Conservation (phyloP, 2,888 invertebrate species). For the Amiota minor region DNA sequence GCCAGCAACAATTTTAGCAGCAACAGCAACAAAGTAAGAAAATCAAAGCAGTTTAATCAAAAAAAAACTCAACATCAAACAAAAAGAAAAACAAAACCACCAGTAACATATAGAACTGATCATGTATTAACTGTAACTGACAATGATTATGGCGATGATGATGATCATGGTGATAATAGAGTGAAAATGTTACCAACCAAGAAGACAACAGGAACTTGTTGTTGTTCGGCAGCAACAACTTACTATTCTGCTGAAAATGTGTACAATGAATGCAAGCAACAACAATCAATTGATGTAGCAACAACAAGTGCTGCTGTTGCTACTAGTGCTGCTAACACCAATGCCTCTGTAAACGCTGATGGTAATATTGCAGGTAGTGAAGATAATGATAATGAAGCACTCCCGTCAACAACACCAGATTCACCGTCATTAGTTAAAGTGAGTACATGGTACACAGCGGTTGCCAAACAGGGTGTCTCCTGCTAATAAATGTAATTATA, state of each 20-base stretch:
- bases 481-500: conserved; percentile 64
- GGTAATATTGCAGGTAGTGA: neutral
- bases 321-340: conserved; percentile 31
- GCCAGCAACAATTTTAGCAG: conserved; percentile 14
- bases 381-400: conserved; percentile 30
- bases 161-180: neutral
- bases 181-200: neutral
- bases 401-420: conserved; percentile 63
- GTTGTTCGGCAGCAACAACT: conserved; percentile 2
- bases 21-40: neutral
- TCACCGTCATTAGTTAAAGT: conserved; percentile 73
- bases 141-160: no score
- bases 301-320: conserved; percentile 30
- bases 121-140: neutral
- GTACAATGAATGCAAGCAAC: neutral
- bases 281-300: neutral
- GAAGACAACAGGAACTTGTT: neutral
- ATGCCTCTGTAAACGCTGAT: neutral
- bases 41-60: no score
- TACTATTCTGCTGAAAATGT: conserved; percentile 1
- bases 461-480: conserved; percentile 74
- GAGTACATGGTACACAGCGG: conserved; percentile 72
- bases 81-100: neutral
- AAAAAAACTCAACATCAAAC: no score
- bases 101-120: neutral